Conservation (phyloP, 53 echinoderm and acorn worm species). For the Luidia sarsii region DNA sequence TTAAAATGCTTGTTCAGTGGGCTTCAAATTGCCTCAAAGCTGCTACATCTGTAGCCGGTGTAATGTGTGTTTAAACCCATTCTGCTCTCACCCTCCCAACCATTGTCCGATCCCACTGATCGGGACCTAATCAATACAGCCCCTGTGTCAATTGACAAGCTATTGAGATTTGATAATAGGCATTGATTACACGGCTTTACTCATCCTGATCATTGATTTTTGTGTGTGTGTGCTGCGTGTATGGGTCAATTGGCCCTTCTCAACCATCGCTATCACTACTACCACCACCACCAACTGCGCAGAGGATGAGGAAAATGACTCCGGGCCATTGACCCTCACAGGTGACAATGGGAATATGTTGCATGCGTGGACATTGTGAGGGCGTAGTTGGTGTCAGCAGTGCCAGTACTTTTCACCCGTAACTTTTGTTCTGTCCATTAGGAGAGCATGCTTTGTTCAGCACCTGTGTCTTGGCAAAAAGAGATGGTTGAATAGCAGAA, state of each 20-base stretch:
- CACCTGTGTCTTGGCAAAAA: too few species aligned
- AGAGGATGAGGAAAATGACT: constrained; percentile 24
- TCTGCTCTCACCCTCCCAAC: neutral
- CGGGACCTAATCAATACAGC: neutral
- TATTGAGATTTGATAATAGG: constrained; percentile 22
- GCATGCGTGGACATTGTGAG: neutral
- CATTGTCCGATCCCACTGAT: neutral
- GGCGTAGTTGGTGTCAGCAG: constrained; percentile 30
- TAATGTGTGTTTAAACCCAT: constrained; percentile 11
- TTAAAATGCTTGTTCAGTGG: neutral
- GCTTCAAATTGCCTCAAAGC: constrained; percentile 31
- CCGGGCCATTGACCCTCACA: constrained; percentile 12
- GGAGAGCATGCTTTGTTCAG: too few species aligned
- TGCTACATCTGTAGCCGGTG: constrained; percentile 3
- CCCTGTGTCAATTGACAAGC: constrained; percentile 16
- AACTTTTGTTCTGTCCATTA: too few species aligned
- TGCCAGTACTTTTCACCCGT: too few species aligned
- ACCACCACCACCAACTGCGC: neutral
- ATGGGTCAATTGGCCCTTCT: too few species aligned
- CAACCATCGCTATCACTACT: neutral
- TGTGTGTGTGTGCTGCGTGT: too few species aligned
- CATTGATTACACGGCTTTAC: constrained; percentile 9
- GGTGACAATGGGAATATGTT: neutral
- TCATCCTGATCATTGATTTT: constrained; percentile 29
- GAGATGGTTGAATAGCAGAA: too few species aligned